These are phyloP conservation scores for Ataeniobius toweri DNA, from an alignment of 2,797 vertebrate species.

Conservation along the genomic window DNA sequence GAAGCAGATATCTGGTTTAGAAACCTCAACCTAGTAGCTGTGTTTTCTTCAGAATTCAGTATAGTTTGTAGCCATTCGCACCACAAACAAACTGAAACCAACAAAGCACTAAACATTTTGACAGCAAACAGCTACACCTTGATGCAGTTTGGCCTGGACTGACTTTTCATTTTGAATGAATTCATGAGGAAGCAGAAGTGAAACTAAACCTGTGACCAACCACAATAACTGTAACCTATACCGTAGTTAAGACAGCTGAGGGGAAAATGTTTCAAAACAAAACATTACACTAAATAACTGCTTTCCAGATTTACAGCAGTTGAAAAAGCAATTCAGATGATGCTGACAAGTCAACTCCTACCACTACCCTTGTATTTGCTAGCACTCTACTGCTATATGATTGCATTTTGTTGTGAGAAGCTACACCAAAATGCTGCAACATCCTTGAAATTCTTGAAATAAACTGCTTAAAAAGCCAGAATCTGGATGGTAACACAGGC, in stretches of 20 bases:
- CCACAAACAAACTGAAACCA: neutral
- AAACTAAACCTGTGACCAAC: slow-evolving; percentile 26
- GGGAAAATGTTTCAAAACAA: neutral
- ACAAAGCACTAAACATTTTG: neutral
- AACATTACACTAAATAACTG: neutral
- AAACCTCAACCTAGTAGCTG: neutral
- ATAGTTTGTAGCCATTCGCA: neutral
- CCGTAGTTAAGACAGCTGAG: neutral
- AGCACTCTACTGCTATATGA: slow-evolving; percentile 9
- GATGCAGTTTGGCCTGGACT: neutral
- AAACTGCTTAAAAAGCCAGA: neutral
- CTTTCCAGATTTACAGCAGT: neutral
- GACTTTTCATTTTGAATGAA: slow-evolving; percentile 10
- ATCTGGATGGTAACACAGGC: too few species aligned
- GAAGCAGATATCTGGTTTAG: neutral
- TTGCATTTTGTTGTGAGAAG: neutral
- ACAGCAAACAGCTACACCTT: neutral
- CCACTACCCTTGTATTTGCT: slow-evolving; percentile 14
- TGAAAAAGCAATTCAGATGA: slow-evolving; percentile 5
- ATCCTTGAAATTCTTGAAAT: neutral
- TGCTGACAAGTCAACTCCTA: slow-evolving; percentile 6
- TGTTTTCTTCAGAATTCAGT: neutral
- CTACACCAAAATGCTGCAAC: neutral
- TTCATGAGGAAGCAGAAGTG: slow-evolving; percentile 37
- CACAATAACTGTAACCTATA: neutral